These are phyloP conservation scores for Sinelater perroti DNA, from an alignment of 2,888 invertebrate species.

Conservation along the genomic window DNA sequence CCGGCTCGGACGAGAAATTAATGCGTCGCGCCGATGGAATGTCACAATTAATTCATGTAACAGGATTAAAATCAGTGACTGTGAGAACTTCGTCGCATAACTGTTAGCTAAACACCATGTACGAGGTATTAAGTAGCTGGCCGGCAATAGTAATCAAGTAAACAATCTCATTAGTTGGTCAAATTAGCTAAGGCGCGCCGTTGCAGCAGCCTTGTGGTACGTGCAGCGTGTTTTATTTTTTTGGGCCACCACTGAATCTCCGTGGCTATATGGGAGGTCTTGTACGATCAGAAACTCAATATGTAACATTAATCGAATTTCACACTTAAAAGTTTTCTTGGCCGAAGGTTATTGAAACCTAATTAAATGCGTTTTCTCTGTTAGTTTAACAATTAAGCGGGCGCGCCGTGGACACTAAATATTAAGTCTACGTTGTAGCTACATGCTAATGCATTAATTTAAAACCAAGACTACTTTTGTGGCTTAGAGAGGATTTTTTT, in stretches of 20 bases:
- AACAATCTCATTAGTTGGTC: constrained; percentile 31
- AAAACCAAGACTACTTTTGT: too few species aligned
- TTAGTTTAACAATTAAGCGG: too few species aligned
- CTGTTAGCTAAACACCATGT: constrained; percentile 48
- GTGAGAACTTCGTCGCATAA: constrained; percentile 50
- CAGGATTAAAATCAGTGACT: constrained; percentile 42
- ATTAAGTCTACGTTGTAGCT: too few species aligned
- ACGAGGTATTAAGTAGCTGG: constrained; percentile 50
- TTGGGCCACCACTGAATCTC: constrained; percentile 43
- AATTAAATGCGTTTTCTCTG: constrained; percentile 1
- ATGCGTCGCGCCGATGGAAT: constrained; percentile 33
- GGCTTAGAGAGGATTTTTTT: too few species aligned
- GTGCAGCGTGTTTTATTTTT: constrained; percentile 22
- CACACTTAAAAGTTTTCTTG: constrained; percentile 55
- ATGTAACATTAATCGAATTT: constrained; percentile 59
- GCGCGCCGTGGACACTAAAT: too few species aligned
- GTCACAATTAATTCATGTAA: constrained; percentile 34
- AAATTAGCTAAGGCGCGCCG: constrained; percentile 4
- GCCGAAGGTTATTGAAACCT: constrained; percentile 26
- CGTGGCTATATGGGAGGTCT: constrained; percentile 56
- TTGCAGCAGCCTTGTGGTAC: constrained; percentile 16
- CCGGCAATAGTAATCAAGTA: constrained; percentile 38
- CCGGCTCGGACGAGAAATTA: constrained; percentile 27
- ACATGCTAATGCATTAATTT: too few species aligned
- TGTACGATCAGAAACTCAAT: constrained; percentile 56